Evolutionary conservation across 1,140 invertebrate species (phyloP), one percentile per base, ranked within the genome.

Genomic region (Diprion similis): DNA sequence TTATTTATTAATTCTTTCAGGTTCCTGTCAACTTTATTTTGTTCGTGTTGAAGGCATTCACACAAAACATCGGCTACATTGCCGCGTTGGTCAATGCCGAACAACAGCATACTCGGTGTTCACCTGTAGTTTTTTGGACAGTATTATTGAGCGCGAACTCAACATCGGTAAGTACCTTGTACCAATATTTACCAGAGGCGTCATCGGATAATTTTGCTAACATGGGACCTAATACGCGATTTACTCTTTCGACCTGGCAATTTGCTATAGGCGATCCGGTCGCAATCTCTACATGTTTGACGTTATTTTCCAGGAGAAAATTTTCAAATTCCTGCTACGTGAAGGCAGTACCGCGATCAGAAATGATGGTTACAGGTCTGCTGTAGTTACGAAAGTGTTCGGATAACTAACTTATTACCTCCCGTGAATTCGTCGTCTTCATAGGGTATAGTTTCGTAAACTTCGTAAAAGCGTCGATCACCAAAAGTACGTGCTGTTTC

Each of bases 381-480:
- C 76, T 75, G 72, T 77, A 78, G 64, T 70, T 72, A 10, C 45
- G 18, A 18, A 77, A 77, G 65, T 77, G 67, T 13, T 48, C 24
- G 10, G 17, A 46, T 47, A 78, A 59, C 64, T 66, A n/a, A 48
- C 77, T 68, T 45, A 74, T 74, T 11, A 75, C 74, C 46, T 74
- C 66, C 37, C 51, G 66, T 10, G 76, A 66, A 9, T 71, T 70
- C 15, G 74, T 78, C 0, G 77, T 73, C 15, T 72, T 76, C 51
- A 17, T 74, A 3, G 72, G 47, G 45, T 73, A 72, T 46, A 78
- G 51, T 64, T 73, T 75, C 17, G 71, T 67, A 71, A 75, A 81
- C 72, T 79, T 82, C 1, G 78, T 78, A 70, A 83, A 83, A 2
- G 70, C 75, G 72, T 84, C 81, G 9, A 82, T 68, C 0, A 83